Evolutionary conservation across 2,888 invertebrate genomes (phyloP).

Genomic region (Drosophila mimetica): DNA sequence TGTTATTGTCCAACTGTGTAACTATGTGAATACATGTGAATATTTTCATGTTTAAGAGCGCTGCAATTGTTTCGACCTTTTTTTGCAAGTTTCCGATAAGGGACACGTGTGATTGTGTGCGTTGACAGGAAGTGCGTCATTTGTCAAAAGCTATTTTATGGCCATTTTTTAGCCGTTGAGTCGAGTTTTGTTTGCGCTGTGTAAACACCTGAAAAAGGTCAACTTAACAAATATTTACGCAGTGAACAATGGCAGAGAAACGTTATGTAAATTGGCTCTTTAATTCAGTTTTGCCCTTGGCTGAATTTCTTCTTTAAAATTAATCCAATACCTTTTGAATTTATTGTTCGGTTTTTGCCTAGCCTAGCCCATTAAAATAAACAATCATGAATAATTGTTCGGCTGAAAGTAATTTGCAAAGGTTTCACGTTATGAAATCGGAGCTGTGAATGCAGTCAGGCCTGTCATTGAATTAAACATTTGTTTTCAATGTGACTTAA

Average conservation of each 20-base stretch:
- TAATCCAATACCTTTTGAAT: slow-evolving; percentile 28
- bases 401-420: slow-evolving; percentile 27
- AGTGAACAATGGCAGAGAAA: slow-evolving; percentile 26
- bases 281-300: slow-evolving; percentile 11
- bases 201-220: slow-evolving; percentile 44
- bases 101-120: slow-evolving; percentile 24
- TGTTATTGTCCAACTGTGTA: slow-evolving; percentile 33
- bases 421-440: neutral
- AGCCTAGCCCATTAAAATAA: slow-evolving; percentile 19
- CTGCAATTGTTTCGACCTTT: slow-evolving; percentile 25
- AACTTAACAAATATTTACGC: slow-evolving; percentile 40
- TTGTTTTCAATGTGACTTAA: slow-evolving; percentile 9
- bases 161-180: slow-evolving; percentile 31
- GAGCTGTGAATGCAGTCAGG: slow-evolving; percentile 31
- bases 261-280: slow-evolving; percentile 14
- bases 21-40: slow-evolving; percentile 30
- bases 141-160: slow-evolving; percentile 60
- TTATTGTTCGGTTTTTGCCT: slow-evolving; percentile 11
- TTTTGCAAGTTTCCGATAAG: slow-evolving; percentile 18
- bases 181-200: slow-evolving; percentile 34
- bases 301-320: slow-evolving; percentile 12
- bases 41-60: slow-evolving; percentile 23
- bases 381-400: slow-evolving; percentile 24
- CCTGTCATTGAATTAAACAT: slow-evolving; percentile 20
- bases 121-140: slow-evolving; percentile 59